Base-by-base conservation (phyloP, 2,113 vertebrate species). In the Pygoscelis antarcticus region DNA sequence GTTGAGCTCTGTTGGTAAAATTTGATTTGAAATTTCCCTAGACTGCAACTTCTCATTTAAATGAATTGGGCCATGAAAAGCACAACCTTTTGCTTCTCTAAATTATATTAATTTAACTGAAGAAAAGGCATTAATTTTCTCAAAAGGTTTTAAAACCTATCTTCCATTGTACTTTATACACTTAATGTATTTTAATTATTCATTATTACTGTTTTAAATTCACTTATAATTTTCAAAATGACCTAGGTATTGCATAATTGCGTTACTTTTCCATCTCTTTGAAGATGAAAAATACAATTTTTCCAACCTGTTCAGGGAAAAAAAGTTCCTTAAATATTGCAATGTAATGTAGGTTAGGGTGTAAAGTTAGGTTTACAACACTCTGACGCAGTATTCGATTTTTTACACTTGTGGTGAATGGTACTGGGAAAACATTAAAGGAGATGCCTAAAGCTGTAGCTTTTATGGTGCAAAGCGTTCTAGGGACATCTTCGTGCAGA, bases 181-280 rank as follows among this genome's bases (percentile, higher is more conserved):
- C 52, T 61, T 82, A 44, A 54, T 80, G 13, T 80, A 34, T 80
- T 94, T 87, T 71, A 93, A 86, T 91, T 93, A 40, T 58, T 83
- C 3, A 0, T 79, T 85, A 82, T 79, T 83, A 54, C 46, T 38
- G 21, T 54, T 88, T 47, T 70, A 82, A 65, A 52, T 66, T 74
- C 15, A 52, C 23, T 52, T 93, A 42, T 1, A 62, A 19, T 85
- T 93, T 92, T 70, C 30, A 66, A 32, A 44, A 70, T 74, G 6
- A 36, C 64, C 38, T 34, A 51, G 25, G 3, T 79, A 54, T 42
- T 54, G 36, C 61, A 17, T 47, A 78, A 61, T 88, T 81, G 21
- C 10, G 5, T 58, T 75, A 34, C 29, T 89, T 83, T 86, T n/a
- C 27, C 9, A 16, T 78, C 40, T 68, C 34, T 88, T 61, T 79